Evolutionary conservation across 1,140 invertebrate genomes (phyloP).

Genomic region (Chironomus tepperi): DNA sequence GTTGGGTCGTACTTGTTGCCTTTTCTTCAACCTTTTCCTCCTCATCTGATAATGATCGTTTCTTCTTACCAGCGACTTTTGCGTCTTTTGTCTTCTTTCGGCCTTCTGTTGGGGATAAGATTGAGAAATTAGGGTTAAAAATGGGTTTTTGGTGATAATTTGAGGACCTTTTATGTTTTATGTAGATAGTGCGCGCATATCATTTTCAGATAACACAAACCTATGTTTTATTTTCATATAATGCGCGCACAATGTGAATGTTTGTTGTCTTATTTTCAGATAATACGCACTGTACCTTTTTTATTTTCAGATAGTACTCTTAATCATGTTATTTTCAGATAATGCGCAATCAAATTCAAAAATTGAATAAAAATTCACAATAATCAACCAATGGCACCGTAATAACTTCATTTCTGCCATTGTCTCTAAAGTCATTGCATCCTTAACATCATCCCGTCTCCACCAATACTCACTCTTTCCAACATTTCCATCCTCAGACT

Average conservation of each 20-base stretch:
- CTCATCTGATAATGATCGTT: conserved; percentile 35
- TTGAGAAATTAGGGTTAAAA: too few species aligned
- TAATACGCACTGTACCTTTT: background rate
- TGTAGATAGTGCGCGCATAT: too few species aligned
- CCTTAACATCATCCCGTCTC: too few species aligned
- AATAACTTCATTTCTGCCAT: too few species aligned
- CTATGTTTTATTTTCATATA: background rate
- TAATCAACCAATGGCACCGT: too few species aligned
- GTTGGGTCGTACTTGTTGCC: conserved; percentile 29
- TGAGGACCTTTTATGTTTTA: background rate
- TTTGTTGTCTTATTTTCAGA: too few species aligned
- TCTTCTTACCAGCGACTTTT: conserved; percentile 39
- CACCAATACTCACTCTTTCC: conserved; percentile 40
- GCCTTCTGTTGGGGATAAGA: conserved; percentile 45
- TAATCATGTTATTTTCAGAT: too few species aligned
- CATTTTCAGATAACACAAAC: too few species aligned
- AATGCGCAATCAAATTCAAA: background rate
- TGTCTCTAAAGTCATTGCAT: too few species aligned
- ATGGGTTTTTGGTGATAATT: background rate
- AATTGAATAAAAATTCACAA: background rate
- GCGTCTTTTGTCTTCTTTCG: conserved; percentile 48
- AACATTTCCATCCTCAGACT: conserved; percentile 45
- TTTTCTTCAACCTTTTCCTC: conserved; percentile 37
- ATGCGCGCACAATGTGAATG: too few species aligned
- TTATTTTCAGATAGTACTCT: too few species aligned